phyloP scores from a whole-genome alignment of 2,113 vertebrate species.

The Lethenteron reissneri region DNA sequence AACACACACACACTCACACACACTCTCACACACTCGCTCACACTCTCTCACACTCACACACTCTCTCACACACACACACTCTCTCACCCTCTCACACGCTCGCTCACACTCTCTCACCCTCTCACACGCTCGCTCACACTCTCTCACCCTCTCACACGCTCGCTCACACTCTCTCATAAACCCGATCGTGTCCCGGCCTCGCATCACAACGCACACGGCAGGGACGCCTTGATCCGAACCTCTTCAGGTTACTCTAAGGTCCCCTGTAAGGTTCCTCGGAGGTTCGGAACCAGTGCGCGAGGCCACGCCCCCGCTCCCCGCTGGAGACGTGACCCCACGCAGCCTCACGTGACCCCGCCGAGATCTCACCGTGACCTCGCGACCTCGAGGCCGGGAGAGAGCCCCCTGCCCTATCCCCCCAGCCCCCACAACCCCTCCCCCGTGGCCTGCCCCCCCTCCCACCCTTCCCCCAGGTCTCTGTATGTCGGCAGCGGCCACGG shows the following conservation, averaged over 20 bases:
- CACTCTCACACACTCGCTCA: background rate
- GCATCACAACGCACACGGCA: background rate
- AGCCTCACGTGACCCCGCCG: too few relatives aligned
- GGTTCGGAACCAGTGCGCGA: too few relatives aligned
- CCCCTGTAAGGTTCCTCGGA: too few relatives aligned
- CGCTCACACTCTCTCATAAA: background rate
- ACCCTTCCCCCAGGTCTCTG: background rate
- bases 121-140: background rate
- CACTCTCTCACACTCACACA: background rate
- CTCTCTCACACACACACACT: background rate
- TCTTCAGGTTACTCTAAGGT: too few relatives aligned
- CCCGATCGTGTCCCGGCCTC: background rate
- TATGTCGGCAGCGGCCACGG: background rate
- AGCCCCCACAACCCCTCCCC: background rate
- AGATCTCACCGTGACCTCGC: too few relatives aligned
- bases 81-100: background rate
- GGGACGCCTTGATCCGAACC: too few relatives aligned
- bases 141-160: background rate
- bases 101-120: background rate
- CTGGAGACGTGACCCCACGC: too few relatives aligned
- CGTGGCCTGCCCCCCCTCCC: background rate
- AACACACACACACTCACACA: background rate
- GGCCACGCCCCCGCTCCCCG: too few relatives aligned
- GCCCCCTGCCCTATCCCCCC: background rate
- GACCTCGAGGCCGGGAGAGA: too few relatives aligned